Evolutionary conservation across 2,113 vertebrate species (phyloP), one percentile per base, ranked within the genome.

Genomic region (Chaetops frenatus): DNA sequence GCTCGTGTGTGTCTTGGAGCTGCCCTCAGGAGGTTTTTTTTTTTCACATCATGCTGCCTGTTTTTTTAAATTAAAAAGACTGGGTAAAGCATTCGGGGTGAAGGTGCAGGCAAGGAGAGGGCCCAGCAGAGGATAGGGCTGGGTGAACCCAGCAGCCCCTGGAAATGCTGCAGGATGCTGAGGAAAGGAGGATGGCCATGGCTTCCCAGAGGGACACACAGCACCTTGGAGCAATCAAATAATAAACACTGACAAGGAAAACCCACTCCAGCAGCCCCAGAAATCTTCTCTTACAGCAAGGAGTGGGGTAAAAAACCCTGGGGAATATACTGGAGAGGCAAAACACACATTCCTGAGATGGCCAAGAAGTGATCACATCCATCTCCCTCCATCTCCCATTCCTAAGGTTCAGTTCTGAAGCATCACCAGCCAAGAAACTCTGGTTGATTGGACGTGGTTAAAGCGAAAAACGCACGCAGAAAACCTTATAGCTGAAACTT

Each of bases 371-470:
- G 78, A 95, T 89, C 84, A 27, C 93, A 95, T 82, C 66, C 45
- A 85, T 73, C 82, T 88, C 64, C 47, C 42, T 92, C 86, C 65
- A 83, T 74, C 83, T 93, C 90, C 88, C 80, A 7, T 70, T 86
- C 69, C 88, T 81, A 82, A 90, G 42, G 80, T 74, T 87, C 70
- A 54, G 53, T 95, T 81, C 87, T 95, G 88, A 90, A 92, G 79
- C 85, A 71, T 42, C 65, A 66, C 60, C 24, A 6, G 95, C 92
- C 95, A 97, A 94, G 76, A 96, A 93, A 78, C 45, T 67, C 38
- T 0, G 2, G 71, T 74, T 51, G 85, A 60, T 25, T 74, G 65
- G 67, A 92, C 1, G 2, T 69, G 53, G 42, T 88, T 95, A 74
- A 86, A 90, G 88, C 1, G 7, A 92, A 93, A 92, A 65, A 95